Percentiles rank a stretch among this genome's conserved stretches.
phyloP scores from a whole-genome alignment of 2,113 vertebrate species.

The Colius striatus region DNA sequence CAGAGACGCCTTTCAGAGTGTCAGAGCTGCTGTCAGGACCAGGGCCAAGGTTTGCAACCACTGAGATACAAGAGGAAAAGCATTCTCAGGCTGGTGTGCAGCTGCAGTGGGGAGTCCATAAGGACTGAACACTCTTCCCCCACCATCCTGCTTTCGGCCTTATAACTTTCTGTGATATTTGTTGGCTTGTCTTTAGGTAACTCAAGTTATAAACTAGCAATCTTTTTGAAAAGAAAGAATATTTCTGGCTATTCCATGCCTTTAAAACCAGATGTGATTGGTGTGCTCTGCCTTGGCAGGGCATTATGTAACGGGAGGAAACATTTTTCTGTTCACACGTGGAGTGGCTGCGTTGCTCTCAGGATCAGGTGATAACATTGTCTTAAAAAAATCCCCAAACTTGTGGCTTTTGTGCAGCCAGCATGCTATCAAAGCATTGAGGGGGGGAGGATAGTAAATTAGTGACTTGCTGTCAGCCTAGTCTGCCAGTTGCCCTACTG shows the following conservation, averaged over 20 bases:
- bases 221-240: neutral
- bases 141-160: accelerated
- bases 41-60: slow-evolving; percentile 7
- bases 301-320: accelerated
- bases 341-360: neutral
- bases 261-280: neutral
- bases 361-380: neutral
- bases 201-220: neutral
- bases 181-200: neutral
- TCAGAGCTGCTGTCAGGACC: neutral
- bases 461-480: neutral
- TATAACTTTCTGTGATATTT: neutral
- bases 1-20: neutral
- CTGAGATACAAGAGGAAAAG: neutral
- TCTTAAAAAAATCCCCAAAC: neutral
- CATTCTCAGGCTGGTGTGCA: neutral
- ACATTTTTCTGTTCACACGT: neutral
- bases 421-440: neutral
- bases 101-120: neutral
- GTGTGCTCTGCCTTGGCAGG: neutral
- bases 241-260: accelerated
- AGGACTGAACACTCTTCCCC: neutral
- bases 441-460: neutral
- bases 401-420: neutral
- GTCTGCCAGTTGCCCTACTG: neutral